phyloP scores from a whole-genome alignment of 2,888 invertebrate genomes.

The Euplagia quadripunctaria region DNA sequence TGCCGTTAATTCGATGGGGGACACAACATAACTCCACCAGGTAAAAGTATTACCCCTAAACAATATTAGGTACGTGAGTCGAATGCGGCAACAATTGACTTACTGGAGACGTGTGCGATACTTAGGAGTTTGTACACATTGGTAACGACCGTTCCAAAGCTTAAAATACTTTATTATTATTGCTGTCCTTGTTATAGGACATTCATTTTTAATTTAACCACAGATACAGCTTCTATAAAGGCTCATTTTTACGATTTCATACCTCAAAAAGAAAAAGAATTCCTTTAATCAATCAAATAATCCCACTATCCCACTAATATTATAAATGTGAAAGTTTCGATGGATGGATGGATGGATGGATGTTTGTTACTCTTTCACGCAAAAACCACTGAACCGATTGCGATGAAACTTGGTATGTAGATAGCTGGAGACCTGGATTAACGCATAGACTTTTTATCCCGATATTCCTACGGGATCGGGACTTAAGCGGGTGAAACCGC shows the following conservation, averaged over 20 bases:
- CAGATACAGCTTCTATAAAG: neutral
- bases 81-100: constrained; percentile 73
- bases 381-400: too few species aligned
- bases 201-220: neutral
- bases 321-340: too few species aligned
- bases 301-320: too few species aligned
- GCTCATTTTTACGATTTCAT: neutral
- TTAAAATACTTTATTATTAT: neutral
- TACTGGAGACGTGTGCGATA: constrained; percentile 39
- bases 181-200: neutral
- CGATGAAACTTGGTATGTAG: too few species aligned
- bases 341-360: too few species aligned
- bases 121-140: constrained; percentile 17
- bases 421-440: too few species aligned
- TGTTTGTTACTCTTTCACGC: too few species aligned
- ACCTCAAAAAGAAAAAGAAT: neutral
- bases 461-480: too few species aligned
- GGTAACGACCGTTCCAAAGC: neutral
- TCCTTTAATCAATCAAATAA: too few species aligned
- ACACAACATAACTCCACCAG: constrained; percentile 76
- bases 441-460: too few species aligned
- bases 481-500: too few species aligned
- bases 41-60: constrained; percentile 80
- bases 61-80: constrained; percentile 79
- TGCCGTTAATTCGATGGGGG: constrained; percentile 71